Conservation (phyloP, 2,888 invertebrate genomes). For the Clitarchus hookeri region DNA sequence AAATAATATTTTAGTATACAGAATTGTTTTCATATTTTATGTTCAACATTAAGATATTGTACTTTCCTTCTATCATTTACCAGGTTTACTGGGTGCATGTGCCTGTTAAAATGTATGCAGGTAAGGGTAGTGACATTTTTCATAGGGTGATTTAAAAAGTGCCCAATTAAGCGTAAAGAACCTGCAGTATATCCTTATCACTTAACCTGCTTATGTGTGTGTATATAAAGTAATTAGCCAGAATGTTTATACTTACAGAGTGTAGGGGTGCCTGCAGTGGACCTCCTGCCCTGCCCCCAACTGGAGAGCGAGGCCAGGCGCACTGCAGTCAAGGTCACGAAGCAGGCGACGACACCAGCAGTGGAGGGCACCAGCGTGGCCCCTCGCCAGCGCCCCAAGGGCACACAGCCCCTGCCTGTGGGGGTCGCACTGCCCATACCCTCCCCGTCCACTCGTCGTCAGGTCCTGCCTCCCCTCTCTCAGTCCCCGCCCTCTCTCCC, state of each 20-base stretch:
- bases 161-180: too few species aligned
- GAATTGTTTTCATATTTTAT: too few species aligned
- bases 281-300: conserved; percentile 66
- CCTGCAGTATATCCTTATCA: too few species aligned
- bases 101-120: too few species aligned
- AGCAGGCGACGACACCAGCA: conserved; percentile 54
- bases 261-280: conserved; percentile 61
- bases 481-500: conserved; percentile 30
- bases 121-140: too few species aligned
- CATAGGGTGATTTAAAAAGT: too few species aligned
- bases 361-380: conserved; percentile 78
- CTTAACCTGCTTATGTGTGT: too few species aligned
- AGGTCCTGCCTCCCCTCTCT: conserved; percentile 23
- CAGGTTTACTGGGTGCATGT: too few species aligned
- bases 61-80: too few species aligned
- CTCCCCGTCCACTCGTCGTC: conserved; percentile 32
- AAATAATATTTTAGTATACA: too few species aligned
- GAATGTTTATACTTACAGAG: background rate
- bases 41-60: too few species aligned
- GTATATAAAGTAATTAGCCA: too few species aligned
- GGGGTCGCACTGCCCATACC: conserved; percentile 46
- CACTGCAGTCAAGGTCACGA: conserved; percentile 56
- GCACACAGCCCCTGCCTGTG: conserved; percentile 49
- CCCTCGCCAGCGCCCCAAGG: conserved; percentile 82
- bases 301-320: conserved; percentile 69